A percentile compares a stretch with the other conserved stretches of the same genome.
Evolutionary conservation across 2,888 invertebrate genomes (phyloP).

Genomic region (Lysandra bellargus): DNA sequence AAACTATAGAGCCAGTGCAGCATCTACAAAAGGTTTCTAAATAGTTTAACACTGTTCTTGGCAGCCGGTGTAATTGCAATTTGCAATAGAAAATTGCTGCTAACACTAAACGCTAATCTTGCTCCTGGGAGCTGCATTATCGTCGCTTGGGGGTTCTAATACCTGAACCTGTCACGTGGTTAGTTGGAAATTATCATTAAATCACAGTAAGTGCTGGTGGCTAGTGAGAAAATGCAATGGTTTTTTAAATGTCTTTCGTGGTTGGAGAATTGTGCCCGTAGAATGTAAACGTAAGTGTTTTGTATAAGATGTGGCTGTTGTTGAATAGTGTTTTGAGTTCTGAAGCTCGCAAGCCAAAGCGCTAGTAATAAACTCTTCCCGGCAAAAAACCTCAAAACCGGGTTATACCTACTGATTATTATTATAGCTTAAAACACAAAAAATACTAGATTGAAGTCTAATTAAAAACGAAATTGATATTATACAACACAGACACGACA

Average conservation of each 20-base stretch:
- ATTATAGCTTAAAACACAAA: no score
- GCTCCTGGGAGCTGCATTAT: background rate
- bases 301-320: no score
- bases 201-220: background rate
- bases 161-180: slow-evolving; percentile 10
- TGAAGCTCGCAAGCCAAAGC: no score
- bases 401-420: no score
- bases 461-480: no score
- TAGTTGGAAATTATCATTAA: slow-evolving; percentile 1
- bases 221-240: background rate
- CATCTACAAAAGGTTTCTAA: background rate
- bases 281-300: background rate
- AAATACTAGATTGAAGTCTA: no score
- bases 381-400: no score
- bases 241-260: background rate
- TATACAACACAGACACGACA: no score
- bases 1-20: background rate
- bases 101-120: background rate
- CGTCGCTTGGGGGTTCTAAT: background rate
- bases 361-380: no score
- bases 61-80: slow-evolving; percentile 9
- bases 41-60: background rate
- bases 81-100: background rate
- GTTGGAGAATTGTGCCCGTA: background rate
- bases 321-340: no score